These are phyloP conservation scores for Murina feae DNA, from an alignment of 2,113 vertebrate species.

Conservation along the genomic window DNA sequence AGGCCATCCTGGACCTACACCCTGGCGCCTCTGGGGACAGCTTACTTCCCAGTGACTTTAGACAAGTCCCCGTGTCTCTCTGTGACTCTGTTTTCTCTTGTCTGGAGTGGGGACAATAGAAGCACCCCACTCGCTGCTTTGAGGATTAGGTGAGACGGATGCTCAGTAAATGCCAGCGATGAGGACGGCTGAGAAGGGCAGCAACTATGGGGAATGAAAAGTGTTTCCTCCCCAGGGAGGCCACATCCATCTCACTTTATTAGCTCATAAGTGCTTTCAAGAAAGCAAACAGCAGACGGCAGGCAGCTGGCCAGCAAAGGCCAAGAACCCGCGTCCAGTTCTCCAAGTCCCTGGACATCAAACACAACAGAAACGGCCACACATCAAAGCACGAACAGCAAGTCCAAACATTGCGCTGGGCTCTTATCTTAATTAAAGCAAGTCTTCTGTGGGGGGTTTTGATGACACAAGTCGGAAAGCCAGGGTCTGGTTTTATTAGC, in stretches of 20 bases:
- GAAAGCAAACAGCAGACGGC: conserved; percentile 60
- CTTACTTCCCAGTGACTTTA: neutral
- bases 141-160: neutral
- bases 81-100: neutral
- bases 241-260: conserved; percentile 61
- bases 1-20: neutral
- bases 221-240: conserved; percentile 17
- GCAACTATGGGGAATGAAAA: neutral
- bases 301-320: conserved; percentile 40
- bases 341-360: conserved; percentile 58
- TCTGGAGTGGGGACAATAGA: neutral
- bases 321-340: conserved; percentile 37
- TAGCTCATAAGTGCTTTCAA: conserved; percentile 57
- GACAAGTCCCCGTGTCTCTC: too few species aligned
- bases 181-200: neutral
- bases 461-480: conserved; percentile 66
- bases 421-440: conserved; percentile 77
- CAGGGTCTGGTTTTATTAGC: conserved; percentile 64
- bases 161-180: neutral
- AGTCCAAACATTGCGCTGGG: conserved; percentile 41
- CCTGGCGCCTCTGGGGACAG: neutral
- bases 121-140: neutral
- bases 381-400: conserved; percentile 68
- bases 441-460: conserved; percentile 48
- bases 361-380: conserved; percentile 54